These are phyloP conservation scores for Microchrysa polita DNA, from an alignment of 2,888 invertebrate species.

Conservation along the genomic window DNA sequence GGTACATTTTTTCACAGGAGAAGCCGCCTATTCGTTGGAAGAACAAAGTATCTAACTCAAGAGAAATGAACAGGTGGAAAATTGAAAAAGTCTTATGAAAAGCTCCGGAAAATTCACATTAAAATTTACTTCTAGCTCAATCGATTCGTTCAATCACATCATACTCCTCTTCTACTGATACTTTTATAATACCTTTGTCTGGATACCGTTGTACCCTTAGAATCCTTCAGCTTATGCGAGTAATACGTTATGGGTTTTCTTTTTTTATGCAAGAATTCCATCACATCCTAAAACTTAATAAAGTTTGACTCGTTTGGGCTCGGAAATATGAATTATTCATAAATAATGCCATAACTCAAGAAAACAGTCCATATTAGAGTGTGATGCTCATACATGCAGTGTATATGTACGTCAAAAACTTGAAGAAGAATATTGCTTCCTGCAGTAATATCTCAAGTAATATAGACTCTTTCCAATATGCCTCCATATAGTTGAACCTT, in stretches of 20 bases:
- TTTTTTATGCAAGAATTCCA: not conserved
- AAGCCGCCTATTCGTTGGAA: no score
- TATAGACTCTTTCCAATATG: no score
- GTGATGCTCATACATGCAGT: not conserved
- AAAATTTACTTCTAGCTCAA: no score
- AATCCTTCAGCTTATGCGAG: not conserved
- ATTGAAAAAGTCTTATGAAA: no score
- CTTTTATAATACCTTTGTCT: no score
- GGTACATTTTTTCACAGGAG: no score
- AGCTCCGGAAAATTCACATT: no score
- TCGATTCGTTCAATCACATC: no score
- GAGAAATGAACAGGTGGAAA: no score
- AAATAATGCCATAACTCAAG: not conserved
- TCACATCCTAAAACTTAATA: slow-evolving; percentile 1
- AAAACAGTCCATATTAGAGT: not conserved
- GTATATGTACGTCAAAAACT: not conserved
- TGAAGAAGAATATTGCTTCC: not conserved
- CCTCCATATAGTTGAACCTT: not conserved
- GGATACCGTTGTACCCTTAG: not conserved
- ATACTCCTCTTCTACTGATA: not conserved
- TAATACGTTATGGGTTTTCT: not conserved
- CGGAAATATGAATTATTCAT: not conserved
- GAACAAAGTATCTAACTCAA: no score
- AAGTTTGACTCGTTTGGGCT: not conserved
- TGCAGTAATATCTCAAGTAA: not conserved